phyloP scores from a whole-genome alignment of 2,888 invertebrate species.

The Pristionchus mayeri region DNA sequence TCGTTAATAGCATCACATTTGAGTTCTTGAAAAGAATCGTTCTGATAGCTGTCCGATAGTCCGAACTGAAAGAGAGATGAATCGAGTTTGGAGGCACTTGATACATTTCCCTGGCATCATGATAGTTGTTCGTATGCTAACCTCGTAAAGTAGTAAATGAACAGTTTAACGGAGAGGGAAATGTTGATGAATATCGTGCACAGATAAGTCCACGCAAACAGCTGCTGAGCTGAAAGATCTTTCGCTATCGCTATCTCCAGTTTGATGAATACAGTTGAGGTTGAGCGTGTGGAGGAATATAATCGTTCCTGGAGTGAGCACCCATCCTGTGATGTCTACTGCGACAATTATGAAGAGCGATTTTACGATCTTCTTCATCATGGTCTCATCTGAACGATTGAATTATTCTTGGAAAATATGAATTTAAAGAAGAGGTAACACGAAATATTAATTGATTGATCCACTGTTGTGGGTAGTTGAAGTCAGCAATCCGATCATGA shows the following conservation, averaged over 20 bases:
- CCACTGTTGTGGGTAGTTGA: neutral
- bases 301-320: neutral
- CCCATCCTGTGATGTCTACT: neutral
- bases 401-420: neutral
- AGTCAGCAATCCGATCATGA: too few relatives aligned
- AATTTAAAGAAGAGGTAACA: neutral
- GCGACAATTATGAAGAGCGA: neutral
- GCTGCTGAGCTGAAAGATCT: neutral
- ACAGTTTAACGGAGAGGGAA: neutral
- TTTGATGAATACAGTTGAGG: neutral
- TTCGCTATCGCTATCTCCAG: neutral
- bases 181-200: neutral
- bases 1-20: too few relatives aligned
- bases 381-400: neutral
- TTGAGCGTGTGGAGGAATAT: neutral
- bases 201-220: neutral
- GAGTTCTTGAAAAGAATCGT: neutral
- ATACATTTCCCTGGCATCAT: too few relatives aligned
- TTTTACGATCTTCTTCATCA: neutral
- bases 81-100: too few relatives aligned
- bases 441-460: neutral
- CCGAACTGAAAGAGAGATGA: neutral
- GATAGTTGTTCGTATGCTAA: neutral
- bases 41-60: neutral
- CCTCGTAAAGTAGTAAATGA: constrained; percentile 9